Conservation (phyloP, 2,113 vertebrate species). For the Saccopteryx leptura region DNA sequence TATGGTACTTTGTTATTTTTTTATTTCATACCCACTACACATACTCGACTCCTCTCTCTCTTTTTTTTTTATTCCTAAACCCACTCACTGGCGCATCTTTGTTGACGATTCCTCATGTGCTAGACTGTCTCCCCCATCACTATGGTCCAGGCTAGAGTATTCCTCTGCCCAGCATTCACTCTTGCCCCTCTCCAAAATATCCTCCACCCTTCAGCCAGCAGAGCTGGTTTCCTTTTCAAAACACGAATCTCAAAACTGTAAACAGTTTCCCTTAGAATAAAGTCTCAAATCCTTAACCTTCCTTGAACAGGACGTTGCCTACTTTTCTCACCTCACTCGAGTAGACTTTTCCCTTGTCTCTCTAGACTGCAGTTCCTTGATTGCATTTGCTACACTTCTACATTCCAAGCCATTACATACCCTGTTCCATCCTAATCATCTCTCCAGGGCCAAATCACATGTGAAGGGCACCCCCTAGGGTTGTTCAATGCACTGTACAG, state of each 20-base stretch:
- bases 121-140: background rate
- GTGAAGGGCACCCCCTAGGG: background rate
- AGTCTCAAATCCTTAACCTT: too few species aligned
- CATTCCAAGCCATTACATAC: background rate
- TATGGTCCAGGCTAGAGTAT: background rate
- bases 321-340: background rate
- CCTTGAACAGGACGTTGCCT: background rate
- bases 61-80: conserved; percentile 25
- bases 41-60: background rate
- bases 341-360: background rate
- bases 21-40: background rate
- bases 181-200: background rate
- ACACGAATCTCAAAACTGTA: background rate
- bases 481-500: too few species aligned
- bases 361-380: background rate
- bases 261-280: background rate
- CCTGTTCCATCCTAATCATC: background rate
- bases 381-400: background rate
- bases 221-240: background rate
- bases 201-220: background rate
- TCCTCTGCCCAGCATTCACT: background rate
- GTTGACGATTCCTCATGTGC: background rate
- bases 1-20: background rate
- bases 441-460: background rate
- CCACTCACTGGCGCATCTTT: background rate